Conservation (phyloP, 2,113 vertebrate species). For the Upupa epops region DNA sequence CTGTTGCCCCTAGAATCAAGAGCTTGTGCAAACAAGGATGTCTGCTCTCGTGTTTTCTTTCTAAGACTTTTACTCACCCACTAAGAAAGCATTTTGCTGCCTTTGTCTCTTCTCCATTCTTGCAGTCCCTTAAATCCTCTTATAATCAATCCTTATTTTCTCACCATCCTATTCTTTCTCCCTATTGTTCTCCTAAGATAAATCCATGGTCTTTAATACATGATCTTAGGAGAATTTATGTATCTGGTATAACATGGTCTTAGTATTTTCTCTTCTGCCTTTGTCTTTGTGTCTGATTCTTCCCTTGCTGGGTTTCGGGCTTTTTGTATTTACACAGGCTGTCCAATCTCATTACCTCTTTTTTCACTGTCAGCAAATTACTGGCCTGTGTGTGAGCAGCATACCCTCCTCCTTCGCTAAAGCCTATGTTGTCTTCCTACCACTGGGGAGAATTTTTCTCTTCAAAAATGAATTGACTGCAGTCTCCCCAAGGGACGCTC, state of each 20-base stretch:
- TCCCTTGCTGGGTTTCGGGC: conserved; percentile 2
- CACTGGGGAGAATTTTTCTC: background rate
- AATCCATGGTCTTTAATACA: background rate
- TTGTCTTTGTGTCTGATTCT: background rate
- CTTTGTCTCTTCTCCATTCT: background rate
- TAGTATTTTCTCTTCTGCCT: conserved; percentile 18
- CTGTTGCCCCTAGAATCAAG: background rate
- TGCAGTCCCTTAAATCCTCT: background rate
- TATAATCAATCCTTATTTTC: background rate
- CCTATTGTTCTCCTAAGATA: background rate
- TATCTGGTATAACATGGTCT: background rate
- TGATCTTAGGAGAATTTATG: background rate
- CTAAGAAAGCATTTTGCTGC: fast-evolving
- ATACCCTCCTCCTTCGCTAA: background rate
- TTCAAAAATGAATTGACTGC: conserved; percentile 39
- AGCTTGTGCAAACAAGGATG: background rate
- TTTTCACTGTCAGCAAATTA: conserved; percentile 13
- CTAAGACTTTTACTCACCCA: background rate
- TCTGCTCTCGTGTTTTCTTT: background rate
- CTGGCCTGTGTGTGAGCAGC: background rate
- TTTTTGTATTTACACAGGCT: conserved; percentile 29
- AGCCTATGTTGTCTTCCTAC: background rate
- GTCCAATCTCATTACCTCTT: conserved; percentile 29
- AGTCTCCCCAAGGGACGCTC: background rate
- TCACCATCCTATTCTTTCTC: background rate